phyloP scores from a whole-genome alignment of 1,140 invertebrate species.

The Monochamus saltuarius region DNA sequence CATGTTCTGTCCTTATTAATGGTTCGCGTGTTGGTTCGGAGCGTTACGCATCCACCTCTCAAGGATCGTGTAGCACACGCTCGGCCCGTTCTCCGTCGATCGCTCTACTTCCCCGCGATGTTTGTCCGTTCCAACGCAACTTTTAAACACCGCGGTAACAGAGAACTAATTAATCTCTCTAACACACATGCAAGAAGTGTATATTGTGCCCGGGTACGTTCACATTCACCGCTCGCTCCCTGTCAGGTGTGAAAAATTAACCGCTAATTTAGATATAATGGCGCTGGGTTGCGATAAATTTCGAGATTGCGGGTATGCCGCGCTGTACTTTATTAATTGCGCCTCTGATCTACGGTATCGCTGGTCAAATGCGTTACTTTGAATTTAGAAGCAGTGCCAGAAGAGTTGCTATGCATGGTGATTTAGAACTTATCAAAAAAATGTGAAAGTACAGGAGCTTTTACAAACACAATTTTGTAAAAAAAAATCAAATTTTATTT shows the following conservation, averaged over 20 bases:
- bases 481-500: background rate
- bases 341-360: too few relatives aligned
- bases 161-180: conserved; percentile 7
- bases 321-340: too few relatives aligned
- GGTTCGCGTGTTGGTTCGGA: background rate
- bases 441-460: background rate
- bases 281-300: too few relatives aligned
- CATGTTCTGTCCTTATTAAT: background rate
- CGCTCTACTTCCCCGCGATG: conserved; percentile 11
- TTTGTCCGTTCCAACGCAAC: conserved; percentile 7
- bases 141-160: conserved; percentile 1
- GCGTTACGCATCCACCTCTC: background rate
- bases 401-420: too few relatives aligned
- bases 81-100: background rate
- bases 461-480: background rate
- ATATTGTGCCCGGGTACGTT: background rate
- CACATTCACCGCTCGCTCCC: background rate
- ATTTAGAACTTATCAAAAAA: too few relatives aligned
- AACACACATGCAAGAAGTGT: conserved; percentile 4
- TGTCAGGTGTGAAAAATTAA: background rate
- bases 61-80: conserved; percentile 1
- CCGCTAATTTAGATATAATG: background rate
- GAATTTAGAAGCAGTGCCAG: too few relatives aligned
- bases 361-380: too few relatives aligned
- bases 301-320: too few relatives aligned